phyloP scores from a whole-genome alignment of 2,888 invertebrate genomes.

The Altica lythri region DNA sequence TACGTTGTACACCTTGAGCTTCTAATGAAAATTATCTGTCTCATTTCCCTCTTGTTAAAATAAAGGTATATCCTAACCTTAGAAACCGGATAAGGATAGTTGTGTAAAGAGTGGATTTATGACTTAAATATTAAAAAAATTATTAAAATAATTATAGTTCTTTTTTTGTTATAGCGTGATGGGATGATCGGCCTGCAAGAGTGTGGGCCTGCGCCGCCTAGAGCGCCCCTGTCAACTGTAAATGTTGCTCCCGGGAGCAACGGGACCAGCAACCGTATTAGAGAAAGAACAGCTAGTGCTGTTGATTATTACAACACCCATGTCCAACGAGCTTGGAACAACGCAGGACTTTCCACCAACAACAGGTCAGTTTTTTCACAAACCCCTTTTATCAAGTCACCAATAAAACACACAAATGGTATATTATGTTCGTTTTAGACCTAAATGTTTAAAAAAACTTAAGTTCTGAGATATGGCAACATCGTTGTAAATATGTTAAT shows the following conservation, averaged over 20 bases:
- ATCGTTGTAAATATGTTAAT: too few relatives aligned
- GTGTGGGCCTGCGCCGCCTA: conserved; percentile 57
- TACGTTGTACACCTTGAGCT: too few relatives aligned
- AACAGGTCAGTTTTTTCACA: conserved; percentile 42
- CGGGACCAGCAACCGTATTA: conserved; percentile 38
- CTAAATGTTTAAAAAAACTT: background rate
- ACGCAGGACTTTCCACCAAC: conserved; percentile 57
- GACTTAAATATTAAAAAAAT: too few relatives aligned
- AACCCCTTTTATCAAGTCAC: background rate
- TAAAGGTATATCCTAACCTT: too few relatives aligned
- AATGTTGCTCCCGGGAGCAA: conserved; percentile 14
- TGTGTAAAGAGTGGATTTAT: too few relatives aligned
- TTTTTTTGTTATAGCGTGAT: conserved; percentile 55
- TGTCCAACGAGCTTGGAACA: conserved; percentile 58
- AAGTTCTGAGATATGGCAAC: background rate
- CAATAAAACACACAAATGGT: too few relatives aligned
- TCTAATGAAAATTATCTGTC: too few relatives aligned
- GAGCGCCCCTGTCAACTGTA: conserved; percentile 49
- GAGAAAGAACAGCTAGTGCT: conserved; percentile 59
- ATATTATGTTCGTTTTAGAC: background rate
- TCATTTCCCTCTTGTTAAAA: too few relatives aligned
- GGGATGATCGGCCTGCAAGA: conserved; percentile 60
- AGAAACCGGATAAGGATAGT: too few relatives aligned
- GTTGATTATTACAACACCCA: conserved; percentile 63
- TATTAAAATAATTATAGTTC: too few relatives aligned